Conservation (phyloP, 2,113 vertebrate genomes). For the Pachyramphus minor region DNA sequence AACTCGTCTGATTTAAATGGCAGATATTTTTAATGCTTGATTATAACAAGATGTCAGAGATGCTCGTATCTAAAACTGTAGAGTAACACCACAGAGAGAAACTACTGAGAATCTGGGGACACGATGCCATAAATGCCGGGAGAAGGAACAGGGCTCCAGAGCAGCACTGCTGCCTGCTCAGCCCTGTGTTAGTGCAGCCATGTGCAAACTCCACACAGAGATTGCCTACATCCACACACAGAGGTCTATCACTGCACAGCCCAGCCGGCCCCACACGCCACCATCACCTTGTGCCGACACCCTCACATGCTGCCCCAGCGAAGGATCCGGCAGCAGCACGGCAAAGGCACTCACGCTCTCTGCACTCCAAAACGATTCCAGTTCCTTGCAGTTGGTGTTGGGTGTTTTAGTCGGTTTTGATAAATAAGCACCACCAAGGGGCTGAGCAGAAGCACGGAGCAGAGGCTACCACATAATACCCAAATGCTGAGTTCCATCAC, state of each 20-base stretch:
- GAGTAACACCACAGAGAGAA: not conserved
- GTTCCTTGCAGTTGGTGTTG: not conserved
- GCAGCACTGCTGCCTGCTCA: not conserved
- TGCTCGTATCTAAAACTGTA: not conserved
- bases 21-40: not conserved
- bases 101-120: not conserved
- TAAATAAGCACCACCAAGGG: not conserved
- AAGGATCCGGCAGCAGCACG: not conserved
- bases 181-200: not conserved
- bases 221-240: not conserved
- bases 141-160: not conserved
- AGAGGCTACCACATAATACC: fast-evolving
- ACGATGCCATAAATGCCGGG: fast-evolving
- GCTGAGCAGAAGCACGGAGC: not conserved
- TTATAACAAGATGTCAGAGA: not conserved
- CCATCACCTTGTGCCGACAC: fast-evolving
- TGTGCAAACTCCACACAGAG: not conserved
- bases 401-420: not conserved
- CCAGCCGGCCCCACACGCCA: fast-evolving
- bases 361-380: not conserved
- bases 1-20: not conserved
- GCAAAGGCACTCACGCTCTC: not conserved
- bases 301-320: fast-evolving
- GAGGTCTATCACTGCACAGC: not conserved
- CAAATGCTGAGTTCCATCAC: fast-evolving